Percentiles rank a stretch among this genome's conserved stretches.
phyloP scores from a whole-genome alignment of 2,797 vertebrate species.

The Margarornis squamiger region DNA sequence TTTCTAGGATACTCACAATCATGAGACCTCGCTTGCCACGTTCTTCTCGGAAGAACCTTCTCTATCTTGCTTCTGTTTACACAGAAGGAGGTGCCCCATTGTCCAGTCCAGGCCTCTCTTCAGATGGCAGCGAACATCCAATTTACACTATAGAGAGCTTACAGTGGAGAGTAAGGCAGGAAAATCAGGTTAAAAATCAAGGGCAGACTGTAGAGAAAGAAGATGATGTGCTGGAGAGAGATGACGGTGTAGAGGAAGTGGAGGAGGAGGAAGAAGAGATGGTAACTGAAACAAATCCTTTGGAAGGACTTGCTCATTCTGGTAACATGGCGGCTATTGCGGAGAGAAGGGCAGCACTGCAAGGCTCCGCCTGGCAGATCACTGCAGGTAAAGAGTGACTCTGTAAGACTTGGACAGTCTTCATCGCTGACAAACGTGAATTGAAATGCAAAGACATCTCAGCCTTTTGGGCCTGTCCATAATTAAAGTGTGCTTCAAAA shows the following conservation, averaged over 20 bases:
- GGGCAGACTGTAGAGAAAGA: constrained; percentile 22
- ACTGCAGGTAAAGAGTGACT: constrained; percentile 74
- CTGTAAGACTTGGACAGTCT: background rate
- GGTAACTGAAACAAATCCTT: constrained; percentile 25
- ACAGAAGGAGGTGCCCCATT: constrained; percentile 77
- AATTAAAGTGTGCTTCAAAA: background rate
- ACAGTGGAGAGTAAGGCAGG: constrained; percentile 78
- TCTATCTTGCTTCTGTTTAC: constrained; percentile 90
- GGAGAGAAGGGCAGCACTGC: constrained; percentile 79
- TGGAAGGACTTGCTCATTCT: constrained; percentile 38
- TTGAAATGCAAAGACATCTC: background rate
- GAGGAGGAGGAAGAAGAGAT: constrained; percentile 80
- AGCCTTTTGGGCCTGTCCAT: background rate
- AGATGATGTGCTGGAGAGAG: constrained; percentile 54
- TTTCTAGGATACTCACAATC: constrained; percentile 84
- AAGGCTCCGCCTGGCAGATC: constrained; percentile 89
- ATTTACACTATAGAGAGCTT: constrained; percentile 90
- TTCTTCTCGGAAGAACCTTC: constrained; percentile 83
- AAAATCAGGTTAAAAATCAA: constrained; percentile 40
- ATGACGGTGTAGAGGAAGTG: constrained; percentile 74
- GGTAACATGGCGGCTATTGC: constrained; percentile 56
- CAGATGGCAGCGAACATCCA: constrained; percentile 71
- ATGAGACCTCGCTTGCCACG: constrained; percentile 87
- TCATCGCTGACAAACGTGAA: background rate
- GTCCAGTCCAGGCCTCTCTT: constrained; percentile 13